These are phyloP conservation scores for Cyphomyrmex costatus DNA, from an alignment of 1,140 invertebrate species.

Conservation along the genomic window DNA sequence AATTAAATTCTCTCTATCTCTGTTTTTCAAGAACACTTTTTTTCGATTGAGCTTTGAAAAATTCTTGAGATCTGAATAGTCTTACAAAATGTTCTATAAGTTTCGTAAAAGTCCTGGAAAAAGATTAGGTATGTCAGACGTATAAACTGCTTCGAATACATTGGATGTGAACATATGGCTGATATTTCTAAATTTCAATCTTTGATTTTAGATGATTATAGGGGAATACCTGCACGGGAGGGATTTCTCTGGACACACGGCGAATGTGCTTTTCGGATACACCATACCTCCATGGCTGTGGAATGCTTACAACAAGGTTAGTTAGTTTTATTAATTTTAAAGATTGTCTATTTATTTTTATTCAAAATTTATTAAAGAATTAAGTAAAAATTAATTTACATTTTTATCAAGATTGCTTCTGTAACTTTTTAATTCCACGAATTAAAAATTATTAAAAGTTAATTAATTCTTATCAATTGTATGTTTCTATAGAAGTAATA, in stretches of 20 bases:
- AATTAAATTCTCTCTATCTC: background rate
- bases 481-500: background rate
- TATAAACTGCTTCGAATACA: background rate
- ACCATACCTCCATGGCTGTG: slow-evolving; percentile 91
- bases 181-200: background rate
- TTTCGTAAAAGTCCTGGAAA: slow-evolving; percentile 14
- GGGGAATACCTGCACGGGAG: slow-evolving; percentile 88
- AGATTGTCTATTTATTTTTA: background rate
- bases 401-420: background rate
- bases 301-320: slow-evolving; percentile 89
- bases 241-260: slow-evolving; percentile 83
- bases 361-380: background rate
- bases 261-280: slow-evolving; percentile 86
- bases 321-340: slow-evolving; percentile 8
- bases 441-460: slow-evolving; percentile 14
- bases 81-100: background rate
- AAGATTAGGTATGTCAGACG: slow-evolving; percentile 14
- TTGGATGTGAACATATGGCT: background rate
- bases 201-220: slow-evolving; percentile 87
- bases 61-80: background rate
- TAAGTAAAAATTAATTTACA: background rate
- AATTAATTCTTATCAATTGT: background rate
- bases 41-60: background rate
- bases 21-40: too few species aligned
- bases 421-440: slow-evolving; percentile 3